A percentile compares a stretch with the other conserved stretches of the same genome.
These are phyloP conservation scores for Brachycybe producta DNA, from an alignment of 2,888 invertebrate species.

Conservation along the genomic window DNA sequence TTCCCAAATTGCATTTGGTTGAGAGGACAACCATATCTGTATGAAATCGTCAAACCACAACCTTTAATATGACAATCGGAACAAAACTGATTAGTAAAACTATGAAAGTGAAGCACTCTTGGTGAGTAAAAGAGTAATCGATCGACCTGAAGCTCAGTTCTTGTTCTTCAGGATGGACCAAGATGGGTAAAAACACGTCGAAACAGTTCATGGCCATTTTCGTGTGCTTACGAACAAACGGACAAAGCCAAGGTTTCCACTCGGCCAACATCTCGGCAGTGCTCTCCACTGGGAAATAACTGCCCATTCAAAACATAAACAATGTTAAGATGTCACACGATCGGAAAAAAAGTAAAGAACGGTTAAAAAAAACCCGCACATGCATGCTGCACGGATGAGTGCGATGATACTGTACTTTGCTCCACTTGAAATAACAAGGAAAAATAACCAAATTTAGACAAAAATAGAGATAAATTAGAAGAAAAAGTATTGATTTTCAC, in stretches of 20 bases:
- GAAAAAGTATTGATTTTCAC: constrained; percentile 36
- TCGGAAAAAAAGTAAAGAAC: neutral
- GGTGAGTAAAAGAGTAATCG: neutral
- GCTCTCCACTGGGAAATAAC: constrained; percentile 56
- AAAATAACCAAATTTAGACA: neutral
- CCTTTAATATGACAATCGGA: constrained; percentile 31
- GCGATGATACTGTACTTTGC: too few relatives aligned
- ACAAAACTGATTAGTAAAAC: neutral
- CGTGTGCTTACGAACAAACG: constrained; percentile 46
- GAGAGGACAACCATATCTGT: constrained; percentile 61
- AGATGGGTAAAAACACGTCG: constrained; percentile 62
- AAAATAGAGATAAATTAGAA: neutral
- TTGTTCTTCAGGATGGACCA: constrained; percentile 42
- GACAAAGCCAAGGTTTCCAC: constrained; percentile 63
- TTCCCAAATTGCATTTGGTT: constrained; percentile 57
- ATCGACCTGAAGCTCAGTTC: constrained; percentile 43
- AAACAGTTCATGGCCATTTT: constrained; percentile 45
- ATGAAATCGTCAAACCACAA: constrained; percentile 70
- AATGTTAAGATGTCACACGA: neutral
- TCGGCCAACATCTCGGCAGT: constrained; percentile 77
- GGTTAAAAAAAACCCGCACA: too few relatives aligned
- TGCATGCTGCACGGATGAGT: too few relatives aligned
- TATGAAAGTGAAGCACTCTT: neutral
- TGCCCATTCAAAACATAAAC: constrained; percentile 28
- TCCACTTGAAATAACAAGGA: too few relatives aligned